phyloP scores from a whole-genome alignment of 2,888 invertebrate genomes.

The Rhagophthalmus giganteus region DNA sequence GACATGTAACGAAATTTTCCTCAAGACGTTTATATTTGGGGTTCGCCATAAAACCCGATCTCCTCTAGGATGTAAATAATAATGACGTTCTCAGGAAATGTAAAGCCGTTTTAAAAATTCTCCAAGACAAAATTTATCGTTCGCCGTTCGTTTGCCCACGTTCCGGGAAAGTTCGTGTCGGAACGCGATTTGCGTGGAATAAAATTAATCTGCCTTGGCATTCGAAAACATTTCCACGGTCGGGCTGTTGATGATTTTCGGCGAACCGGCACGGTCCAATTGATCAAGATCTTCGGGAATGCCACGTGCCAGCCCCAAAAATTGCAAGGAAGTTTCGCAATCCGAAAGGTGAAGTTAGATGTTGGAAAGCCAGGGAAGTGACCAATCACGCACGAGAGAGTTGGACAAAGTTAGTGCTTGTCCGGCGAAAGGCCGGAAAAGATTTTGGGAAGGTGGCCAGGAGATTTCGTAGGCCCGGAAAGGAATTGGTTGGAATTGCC shows the following conservation, averaged over 20 bases:
- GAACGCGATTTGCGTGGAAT: slow-evolving; percentile 40
- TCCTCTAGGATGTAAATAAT: slow-evolving; percentile 54
- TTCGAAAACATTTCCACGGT: slow-evolving; percentile 15
- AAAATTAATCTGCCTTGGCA: slow-evolving; percentile 40
- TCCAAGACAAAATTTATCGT: no score
- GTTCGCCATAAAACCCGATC: no score
- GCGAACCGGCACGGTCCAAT: slow-evolving; percentile 62
- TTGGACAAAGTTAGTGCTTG: no score
- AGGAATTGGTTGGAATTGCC: no score
- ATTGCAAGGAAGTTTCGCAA: slow-evolving; percentile 51
- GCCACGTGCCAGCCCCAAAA: slow-evolving; percentile 58
- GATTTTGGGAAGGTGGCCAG: no score
- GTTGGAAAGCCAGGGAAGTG: no score
- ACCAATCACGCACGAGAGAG: no score
- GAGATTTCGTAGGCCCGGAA: no score
- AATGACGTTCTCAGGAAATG: slow-evolving; percentile 56
- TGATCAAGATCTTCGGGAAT: slow-evolving; percentile 68
- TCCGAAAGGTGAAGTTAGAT: slow-evolving; percentile 10
- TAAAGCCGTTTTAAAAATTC: slow-evolving; percentile 48
- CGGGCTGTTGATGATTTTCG: slow-evolving; percentile 30
- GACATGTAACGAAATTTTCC: no score
- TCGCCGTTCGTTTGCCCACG: not conserved
- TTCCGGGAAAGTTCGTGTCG: slow-evolving; percentile 25
- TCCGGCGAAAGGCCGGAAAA: no score
- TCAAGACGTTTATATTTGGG: no score